Base-by-base conservation (phyloP, 2,113 vertebrate species). In the Menura novaehollandiae region DNA sequence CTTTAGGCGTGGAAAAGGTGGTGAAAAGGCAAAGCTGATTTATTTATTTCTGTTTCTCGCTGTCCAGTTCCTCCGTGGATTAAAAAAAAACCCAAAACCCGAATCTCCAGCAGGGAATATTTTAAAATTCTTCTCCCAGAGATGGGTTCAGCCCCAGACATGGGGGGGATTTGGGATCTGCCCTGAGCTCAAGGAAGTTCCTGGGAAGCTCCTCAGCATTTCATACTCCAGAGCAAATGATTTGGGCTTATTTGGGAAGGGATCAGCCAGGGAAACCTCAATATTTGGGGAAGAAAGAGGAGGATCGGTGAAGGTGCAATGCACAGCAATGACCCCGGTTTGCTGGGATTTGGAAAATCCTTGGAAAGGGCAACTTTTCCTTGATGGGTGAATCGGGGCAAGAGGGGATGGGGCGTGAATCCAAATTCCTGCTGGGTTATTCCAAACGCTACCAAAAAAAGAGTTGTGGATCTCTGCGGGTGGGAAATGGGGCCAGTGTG, bases 371-470 rank as follows among this genome's bases (percentile, higher is more conserved):
- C 6, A 6, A 20, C 12, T 84, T 69, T 26, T 51, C 59, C 66
- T 20, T 12, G 58, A 5, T 9, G 23, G 63, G n/a, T 10, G 44
- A 55, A 17, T 6, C 1, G 0, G 17, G 69, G 18, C 10, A 28
- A 32, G 63, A 27, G 35, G 21, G 32, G 32, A 14, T 2, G 1
- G 1, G 44, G 11, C 0, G 2, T 1, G 19, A 62, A 23, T n/a
- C 53, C 47, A 8, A 10, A 3, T 3, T 55, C 68, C 56, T 18
- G 53, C 16, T 2, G 68, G 19, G 21, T 47, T 46, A 22, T 67
- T 51, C 21, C 80, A 20, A 33, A 55, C 9, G 14, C 43, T 41
- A 4, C n/a, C 3, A 0, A 44, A 26, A 37, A 26, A 30, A 35
- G 16, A 46, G n/a, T 20, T 11, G 30, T 1, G 13, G 49, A 9